Conservation (phyloP, 2,113 vertebrate genomes). For the Xenotilapia caudafasciata region DNA sequence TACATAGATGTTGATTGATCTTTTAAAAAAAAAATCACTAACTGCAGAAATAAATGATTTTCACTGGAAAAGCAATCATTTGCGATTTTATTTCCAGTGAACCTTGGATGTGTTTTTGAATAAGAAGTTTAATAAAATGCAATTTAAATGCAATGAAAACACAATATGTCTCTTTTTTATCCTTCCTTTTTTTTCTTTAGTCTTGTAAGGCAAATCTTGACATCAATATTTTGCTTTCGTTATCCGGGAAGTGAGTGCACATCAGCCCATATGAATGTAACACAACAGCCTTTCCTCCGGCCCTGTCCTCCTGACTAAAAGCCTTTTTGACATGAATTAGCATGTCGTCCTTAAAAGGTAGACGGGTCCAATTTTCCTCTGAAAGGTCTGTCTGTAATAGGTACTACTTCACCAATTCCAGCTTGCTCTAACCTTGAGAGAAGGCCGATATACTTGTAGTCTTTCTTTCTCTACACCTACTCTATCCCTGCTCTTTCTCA, state of each 20-base stretch:
- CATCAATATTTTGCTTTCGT: constrained; percentile 15
- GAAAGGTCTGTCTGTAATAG: constrained; percentile 94
- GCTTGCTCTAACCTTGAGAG: constrained; percentile 73
- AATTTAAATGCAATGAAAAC: neutral
- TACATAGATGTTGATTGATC: neutral
- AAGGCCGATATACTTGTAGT: constrained; percentile 4
- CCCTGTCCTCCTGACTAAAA: constrained; percentile 66
- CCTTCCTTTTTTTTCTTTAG: neutral
- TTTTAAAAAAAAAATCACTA: neutral
- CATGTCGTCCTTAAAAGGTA: constrained; percentile 96
- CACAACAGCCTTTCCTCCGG: constrained; percentile 39
- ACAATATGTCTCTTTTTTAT: neutral
- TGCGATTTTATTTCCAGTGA: neutral
- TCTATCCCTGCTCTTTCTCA: constrained; percentile 36
- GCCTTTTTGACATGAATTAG: constrained; percentile 87
- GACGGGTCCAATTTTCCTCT: constrained; percentile 88
- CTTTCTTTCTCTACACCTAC: constrained; percentile 55
- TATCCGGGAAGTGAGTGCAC: constrained; percentile 24
- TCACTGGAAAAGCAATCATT: neutral
- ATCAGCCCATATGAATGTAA: constrained; percentile 43
- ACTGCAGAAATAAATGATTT: neutral
- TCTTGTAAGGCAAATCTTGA: constrained; percentile 7
- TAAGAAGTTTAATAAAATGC: neutral
- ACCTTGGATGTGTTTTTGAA: neutral
- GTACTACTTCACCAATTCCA: constrained; percentile 87